Percentiles rank a stretch among this genome's conserved stretches.
Conservation (phyloP, 2,113 vertebrate genomes). For the Gymnarchus niloticus region DNA sequence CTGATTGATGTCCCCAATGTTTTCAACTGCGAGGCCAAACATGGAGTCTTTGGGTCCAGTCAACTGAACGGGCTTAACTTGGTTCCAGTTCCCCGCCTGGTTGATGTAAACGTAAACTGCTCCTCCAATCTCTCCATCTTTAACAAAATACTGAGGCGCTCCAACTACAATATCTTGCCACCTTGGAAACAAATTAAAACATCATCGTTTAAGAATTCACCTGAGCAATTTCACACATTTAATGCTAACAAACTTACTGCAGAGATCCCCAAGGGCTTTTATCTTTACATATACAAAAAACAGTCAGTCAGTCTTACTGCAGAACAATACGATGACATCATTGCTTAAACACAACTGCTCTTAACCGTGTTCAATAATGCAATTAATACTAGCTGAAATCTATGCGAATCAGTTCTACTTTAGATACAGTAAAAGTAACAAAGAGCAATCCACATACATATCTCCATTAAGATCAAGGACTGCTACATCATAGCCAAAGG, state of each 20-base stretch:
- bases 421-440: background rate
- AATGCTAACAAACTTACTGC: background rate
- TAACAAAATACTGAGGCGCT: slow-evolving; percentile 92
- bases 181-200: slow-evolving; percentile 49
- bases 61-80: slow-evolving; percentile 69
- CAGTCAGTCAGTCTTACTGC: background rate
- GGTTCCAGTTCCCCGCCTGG: slow-evolving; percentile 72
- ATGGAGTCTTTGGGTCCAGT: slow-evolving; percentile 87
- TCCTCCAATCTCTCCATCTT: slow-evolving; percentile 80
- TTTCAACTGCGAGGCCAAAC: slow-evolving; percentile 92
- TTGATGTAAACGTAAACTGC: slow-evolving; percentile 94
- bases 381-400: background rate
- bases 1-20: slow-evolving; percentile 85
- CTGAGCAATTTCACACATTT: background rate
- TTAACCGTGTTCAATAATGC: background rate
- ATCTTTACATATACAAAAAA: background rate
- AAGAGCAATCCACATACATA: slow-evolving; percentile 60
- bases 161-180: slow-evolving; percentile 97
- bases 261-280: background rate
- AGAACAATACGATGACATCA: background rate
- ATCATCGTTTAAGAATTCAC: background rate
- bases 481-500: slow-evolving; percentile 91
- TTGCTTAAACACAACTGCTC: background rate
- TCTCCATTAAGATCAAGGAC: slow-evolving; percentile 88
- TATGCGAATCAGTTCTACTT: background rate